Base-by-base conservation (phyloP, 2,797 vertebrate genomes). In the Rhinogobio ventralis region DNA sequence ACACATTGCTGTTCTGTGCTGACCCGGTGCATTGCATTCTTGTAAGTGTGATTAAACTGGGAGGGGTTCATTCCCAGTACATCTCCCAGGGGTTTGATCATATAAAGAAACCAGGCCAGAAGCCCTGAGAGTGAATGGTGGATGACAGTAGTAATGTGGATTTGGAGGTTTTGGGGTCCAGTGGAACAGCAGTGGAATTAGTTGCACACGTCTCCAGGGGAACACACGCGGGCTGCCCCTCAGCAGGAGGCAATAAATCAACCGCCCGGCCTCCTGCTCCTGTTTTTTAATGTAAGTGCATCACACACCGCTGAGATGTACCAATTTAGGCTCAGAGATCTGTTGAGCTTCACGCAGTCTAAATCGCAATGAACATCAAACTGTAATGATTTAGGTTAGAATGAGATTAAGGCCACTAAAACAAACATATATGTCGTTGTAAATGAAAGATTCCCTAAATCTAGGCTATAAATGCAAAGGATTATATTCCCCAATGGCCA, bases 181-280 rank as follows among this genome's bases (percentile, higher is more conserved):
- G 53, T 19, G 66, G 25, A 84, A 60, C 66, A 73, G 76, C 69
- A 67, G 60, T 68, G 33, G 39, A 85, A 85, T 82, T 33, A 60
- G 60, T 51, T 83, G 74, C 67, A n/a, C 60, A n/a, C n/a, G 28
- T 74, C 75, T 81, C 55, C 25, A 28, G 81, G 62, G 72, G 49
- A 57, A 72, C 67, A 23, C 82, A 74, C 23, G 46, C 46, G 23
- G 15, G 51, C 55, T 60, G 68, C 77, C 33, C 33, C 72, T 36
- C 72, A 13, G 49, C 60, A 42, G 15, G 36, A 85, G 79, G 60
- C 33, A 85, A 85, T 85, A 85, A 85, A 85, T 85, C 84, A 85
- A 67, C 7, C 75, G 23, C 66, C 74, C n/a, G n/a, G n/a, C n/a
- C 8, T 25, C 51, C 10, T 72, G 39, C 45, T 66, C 36, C 30